phyloP scores from a whole-genome alignment of 2,113 vertebrate genomes.

The Callospermophilus lateralis region DNA sequence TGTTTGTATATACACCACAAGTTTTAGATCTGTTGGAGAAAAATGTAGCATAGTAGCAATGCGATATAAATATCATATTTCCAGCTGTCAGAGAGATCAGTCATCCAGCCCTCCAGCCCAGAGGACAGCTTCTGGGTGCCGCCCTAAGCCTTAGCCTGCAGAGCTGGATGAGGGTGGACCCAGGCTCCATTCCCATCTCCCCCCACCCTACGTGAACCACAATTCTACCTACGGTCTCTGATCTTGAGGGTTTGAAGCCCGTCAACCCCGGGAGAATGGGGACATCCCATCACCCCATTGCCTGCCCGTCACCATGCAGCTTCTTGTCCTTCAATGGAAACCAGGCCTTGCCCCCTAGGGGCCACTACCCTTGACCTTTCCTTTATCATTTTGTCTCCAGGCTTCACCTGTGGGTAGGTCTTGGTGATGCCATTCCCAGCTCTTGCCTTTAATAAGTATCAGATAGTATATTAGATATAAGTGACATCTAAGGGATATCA shows the following conservation, averaged over 20 bases:
- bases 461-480: too few species aligned
- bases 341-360: not conserved
- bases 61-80: not conserved
- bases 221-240: not conserved
- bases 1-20: too few species aligned
- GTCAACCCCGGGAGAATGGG: not conserved
- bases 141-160: not conserved
- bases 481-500: too few species aligned
- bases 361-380: not conserved
- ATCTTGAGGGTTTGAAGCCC: not conserved
- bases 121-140: accelerated
- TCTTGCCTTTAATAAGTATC: not conserved
- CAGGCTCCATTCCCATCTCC: not conserved
- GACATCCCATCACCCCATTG: not conserved
- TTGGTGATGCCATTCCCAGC: not conserved
- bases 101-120: not conserved
- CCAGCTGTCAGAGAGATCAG: accelerated
- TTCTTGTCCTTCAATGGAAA: not conserved
- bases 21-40: not conserved
- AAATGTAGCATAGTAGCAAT: not conserved
- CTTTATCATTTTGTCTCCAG: not conserved
- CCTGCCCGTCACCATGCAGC: not conserved
- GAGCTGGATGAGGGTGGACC: not conserved
- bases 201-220: not conserved
- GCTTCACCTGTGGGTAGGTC: not conserved